phyloP scores from a whole-genome alignment of 2,797 vertebrate species.

The Gambusia yucatana region DNA sequence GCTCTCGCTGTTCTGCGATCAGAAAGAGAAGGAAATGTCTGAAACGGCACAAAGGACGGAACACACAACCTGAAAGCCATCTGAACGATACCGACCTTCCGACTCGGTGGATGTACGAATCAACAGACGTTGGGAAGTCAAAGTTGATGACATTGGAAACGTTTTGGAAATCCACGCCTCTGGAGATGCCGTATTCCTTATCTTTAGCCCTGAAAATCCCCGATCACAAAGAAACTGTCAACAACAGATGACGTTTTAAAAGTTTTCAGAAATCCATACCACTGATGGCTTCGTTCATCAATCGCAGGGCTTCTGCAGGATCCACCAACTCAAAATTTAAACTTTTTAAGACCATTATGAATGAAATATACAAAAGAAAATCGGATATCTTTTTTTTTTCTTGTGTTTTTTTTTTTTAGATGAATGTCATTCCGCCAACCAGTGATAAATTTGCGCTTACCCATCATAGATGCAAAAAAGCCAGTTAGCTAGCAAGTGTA shows the following conservation, averaged over 20 bases:
- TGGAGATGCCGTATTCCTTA: conserved; percentile 87
- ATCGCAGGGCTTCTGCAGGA: neutral
- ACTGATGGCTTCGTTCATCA: neutral
- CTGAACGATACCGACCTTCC: conserved; percentile 82
- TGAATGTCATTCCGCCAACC: too few species aligned
- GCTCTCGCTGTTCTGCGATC: conserved; percentile 87
- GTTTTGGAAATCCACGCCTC: conserved; percentile 94
- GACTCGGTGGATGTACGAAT: conserved; percentile 91
- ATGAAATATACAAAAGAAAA: neutral
- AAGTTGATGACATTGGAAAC: conserved; percentile 92
- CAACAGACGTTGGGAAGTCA: conserved; percentile 85
- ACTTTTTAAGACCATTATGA: neutral
- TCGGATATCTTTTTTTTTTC: neutral
- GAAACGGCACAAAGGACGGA: neutral
- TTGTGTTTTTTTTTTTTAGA: neutral
- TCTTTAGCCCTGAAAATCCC: conserved; percentile 80
- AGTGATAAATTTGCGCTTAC: too few species aligned
- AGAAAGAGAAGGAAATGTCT: neutral
- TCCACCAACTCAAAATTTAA: neutral
- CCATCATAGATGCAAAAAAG: too few species aligned
- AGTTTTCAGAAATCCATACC: neutral
- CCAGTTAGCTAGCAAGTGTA: too few species aligned
- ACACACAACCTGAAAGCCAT: neutral
- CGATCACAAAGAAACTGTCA: neutral
- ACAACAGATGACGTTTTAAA: neutral